Conservation (phyloP, 2,888 invertebrate species). For the Nomada hirtipes region DNA sequence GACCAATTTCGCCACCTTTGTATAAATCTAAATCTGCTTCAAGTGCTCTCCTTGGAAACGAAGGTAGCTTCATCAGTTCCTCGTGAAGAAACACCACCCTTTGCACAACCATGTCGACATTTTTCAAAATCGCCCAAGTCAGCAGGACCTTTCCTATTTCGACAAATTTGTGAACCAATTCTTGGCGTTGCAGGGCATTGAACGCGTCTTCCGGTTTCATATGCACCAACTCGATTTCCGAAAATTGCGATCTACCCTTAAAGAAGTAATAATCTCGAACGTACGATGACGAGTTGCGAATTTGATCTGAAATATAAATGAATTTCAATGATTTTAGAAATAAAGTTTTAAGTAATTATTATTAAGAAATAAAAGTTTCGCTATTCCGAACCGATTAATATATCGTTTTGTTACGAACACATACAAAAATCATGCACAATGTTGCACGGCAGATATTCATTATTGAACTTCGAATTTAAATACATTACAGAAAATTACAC, state of each 20-base stretch:
- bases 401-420: too few relatives aligned
- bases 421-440: background rate
- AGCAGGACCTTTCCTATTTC: conserved; percentile 98
- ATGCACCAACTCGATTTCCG: conserved; percentile 96
- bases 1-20: conserved; percentile 94
- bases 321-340: too few relatives aligned
- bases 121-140: conserved; percentile 96
- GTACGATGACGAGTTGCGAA: conserved; percentile 97
- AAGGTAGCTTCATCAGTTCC: conserved; percentile 98
- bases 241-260: conserved; percentile 96
- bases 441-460: background rate
- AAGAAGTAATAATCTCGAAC: conserved; percentile 94
- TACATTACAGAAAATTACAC: background rate
- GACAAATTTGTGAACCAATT: conserved; percentile 96
- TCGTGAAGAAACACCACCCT: conserved; percentile 99
- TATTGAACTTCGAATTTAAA: too few relatives aligned
- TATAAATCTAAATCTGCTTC: conserved; percentile 98
- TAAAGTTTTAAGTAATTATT: too few relatives aligned
- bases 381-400: too few relatives aligned
- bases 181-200: conserved; percentile 94
- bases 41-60: conserved; percentile 98
- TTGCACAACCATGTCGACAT: conserved; percentile 98
- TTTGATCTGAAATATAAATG: conserved; percentile 90
- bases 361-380: too few relatives aligned
- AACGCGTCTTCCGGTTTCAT: conserved; percentile 97